phyloP scores from a whole-genome alignment of 2,797 vertebrate species.

The Characodon lateralis region DNA sequence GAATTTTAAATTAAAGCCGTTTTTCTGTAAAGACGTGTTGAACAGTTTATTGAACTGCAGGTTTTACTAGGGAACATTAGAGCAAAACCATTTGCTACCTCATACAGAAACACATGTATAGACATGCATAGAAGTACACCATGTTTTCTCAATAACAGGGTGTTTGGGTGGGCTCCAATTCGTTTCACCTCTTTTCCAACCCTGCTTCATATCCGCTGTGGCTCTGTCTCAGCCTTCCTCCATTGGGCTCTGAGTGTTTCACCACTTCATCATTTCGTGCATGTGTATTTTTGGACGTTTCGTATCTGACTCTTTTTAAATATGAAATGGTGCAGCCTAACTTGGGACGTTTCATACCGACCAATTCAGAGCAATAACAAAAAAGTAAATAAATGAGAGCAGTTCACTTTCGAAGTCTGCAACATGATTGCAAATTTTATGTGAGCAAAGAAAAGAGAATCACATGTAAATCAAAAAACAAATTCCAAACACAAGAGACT shows the following conservation, averaged over 20 bases:
- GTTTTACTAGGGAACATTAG: neutral
- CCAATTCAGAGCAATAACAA: neutral
- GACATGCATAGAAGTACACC: neutral
- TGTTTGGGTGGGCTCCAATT: neutral
- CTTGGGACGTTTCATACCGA: neutral
- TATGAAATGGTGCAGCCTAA: neutral
- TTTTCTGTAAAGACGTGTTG: neutral
- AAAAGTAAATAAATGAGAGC: neutral
- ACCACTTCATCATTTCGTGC: no score
- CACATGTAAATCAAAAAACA: neutral
- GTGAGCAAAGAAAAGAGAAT: neutral
- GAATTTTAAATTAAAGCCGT: no score
- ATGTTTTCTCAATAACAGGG: neutral
- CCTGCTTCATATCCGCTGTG: no score
- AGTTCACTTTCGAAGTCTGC: neutral
- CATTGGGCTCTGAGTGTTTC: neutral
- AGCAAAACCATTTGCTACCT: neutral
- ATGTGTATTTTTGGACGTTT: neutral
- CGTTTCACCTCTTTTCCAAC: neutral
- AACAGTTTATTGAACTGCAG: neutral
- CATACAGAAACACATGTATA: neutral
- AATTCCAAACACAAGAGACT: neutral
- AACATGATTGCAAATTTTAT: neutral
- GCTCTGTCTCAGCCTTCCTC: no score
- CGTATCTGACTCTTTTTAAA: neutral